A percentile compares a stretch with the other conserved stretches of the same genome.
Conservation (phyloP, 2,797 vertebrate species). For the Cacajao melanocephalus region DNA sequence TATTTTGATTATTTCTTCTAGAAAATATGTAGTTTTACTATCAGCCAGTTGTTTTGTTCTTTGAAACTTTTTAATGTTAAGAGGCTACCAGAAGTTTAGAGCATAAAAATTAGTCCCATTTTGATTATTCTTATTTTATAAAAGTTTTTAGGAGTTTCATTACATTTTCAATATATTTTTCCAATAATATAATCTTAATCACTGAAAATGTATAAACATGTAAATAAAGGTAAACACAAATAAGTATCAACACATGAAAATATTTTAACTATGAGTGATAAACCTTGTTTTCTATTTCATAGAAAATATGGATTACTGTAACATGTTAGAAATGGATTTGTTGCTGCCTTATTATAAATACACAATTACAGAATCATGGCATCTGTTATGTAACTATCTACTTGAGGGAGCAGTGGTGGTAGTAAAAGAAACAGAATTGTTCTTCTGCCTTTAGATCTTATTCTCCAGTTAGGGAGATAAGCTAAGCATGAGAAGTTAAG, state of each 20-base stretch:
- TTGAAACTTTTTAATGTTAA: not conserved
- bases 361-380: not conserved
- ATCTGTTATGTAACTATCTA: not conserved
- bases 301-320: not conserved
- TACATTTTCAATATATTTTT: not conserved
- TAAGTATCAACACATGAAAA: not conserved
- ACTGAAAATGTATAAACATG: not conserved
- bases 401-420: too few species aligned
- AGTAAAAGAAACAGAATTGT: not conserved
- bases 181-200: constrained; percentile 7
- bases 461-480: not conserved
- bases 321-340: not conserved
- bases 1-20: constrained; percentile 35
- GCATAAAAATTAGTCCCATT: not conserved
- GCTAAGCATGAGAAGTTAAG: not conserved
- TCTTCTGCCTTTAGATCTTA: not conserved
- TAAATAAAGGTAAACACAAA: not conserved
- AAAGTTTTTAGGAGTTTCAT: constrained; percentile 3
- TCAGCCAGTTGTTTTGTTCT: not conserved
- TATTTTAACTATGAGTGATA: not conserved
- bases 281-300: constrained; percentile 20
- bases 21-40: not conserved
- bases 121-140: constrained; percentile 22
- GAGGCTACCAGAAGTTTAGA: not conserved
- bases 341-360: not conserved